phyloP scores from a whole-genome alignment of 2,888 invertebrate genomes.

The Xestobium rufovillosum region DNA sequence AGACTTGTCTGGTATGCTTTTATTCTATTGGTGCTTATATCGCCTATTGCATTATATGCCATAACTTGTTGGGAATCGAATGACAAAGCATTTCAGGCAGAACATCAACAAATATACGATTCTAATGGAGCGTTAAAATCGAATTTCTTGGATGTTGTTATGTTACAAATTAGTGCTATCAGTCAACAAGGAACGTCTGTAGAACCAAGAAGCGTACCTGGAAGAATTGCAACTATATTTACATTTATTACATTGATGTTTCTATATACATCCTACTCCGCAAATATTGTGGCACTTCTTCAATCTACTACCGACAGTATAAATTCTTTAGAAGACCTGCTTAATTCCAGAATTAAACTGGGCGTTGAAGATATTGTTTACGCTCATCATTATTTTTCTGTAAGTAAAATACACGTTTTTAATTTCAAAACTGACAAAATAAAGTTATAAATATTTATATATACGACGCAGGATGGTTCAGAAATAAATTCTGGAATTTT shows the following conservation, averaged over 20 bases:
- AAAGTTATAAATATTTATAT: too few relatives aligned
- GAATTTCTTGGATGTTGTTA: constrained; percentile 29
- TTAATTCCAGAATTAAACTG: constrained; percentile 51
- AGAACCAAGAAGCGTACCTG: constrained; percentile 43
- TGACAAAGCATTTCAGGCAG: constrained; percentile 24
- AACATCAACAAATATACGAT: not conserved
- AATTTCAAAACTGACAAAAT: constrained; percentile 1
- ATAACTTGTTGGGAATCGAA: constrained; percentile 35
- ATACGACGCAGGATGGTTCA: too few relatives aligned
- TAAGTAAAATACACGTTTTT: constrained; percentile 37
- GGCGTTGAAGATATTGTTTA: constrained; percentile 54
- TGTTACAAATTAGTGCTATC: constrained; percentile 44
- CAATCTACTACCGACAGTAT: constrained; percentile 56
- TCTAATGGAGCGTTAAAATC: constrained; percentile 21
- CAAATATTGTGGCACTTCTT: constrained; percentile 59
- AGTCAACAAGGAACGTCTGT: constrained; percentile 45
- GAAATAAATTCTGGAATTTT: too few relatives aligned
- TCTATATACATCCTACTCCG: constrained; percentile 58
- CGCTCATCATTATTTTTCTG: constrained; percentile 55
- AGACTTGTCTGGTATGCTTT: constrained; percentile 55
- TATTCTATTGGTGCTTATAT: constrained; percentile 32
- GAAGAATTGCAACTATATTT: constrained; percentile 39
- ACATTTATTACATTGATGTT: constrained; percentile 44
- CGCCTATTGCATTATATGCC: constrained; percentile 28
- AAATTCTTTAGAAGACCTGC: constrained; percentile 47